Percentiles rank a stretch among this genome's conserved stretches.
Evolutionary conservation across 2,888 invertebrate species (phyloP).

Genomic region (Encarsia formosa): DNA sequence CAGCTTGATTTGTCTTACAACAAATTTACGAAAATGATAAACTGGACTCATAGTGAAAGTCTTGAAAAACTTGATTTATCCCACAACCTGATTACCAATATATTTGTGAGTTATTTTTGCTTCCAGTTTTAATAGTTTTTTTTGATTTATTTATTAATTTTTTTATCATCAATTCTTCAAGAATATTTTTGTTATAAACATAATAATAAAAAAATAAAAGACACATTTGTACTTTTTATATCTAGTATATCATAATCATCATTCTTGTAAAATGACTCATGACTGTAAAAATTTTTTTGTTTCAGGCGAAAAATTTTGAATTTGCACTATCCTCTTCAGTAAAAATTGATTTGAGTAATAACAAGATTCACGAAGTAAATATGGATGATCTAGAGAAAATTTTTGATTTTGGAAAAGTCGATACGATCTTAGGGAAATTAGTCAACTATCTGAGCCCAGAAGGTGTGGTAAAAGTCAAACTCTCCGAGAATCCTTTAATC

Average conservation of each 20-base stretch:
- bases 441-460: too few species aligned
- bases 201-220: too few species aligned
- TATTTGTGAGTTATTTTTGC: conserved; percentile 60
- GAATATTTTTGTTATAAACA: too few species aligned
- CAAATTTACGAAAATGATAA: conserved; percentile 59
- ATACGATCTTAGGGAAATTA: too few species aligned
- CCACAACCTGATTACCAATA: conserved; percentile 58
- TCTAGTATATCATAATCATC: neutral
- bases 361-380: conserved; percentile 50
- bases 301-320: conserved; percentile 34
- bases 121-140: too few species aligned
- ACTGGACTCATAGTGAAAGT: conserved; percentile 58
- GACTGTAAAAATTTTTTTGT: too few species aligned
- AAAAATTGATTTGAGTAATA: conserved; percentile 55
- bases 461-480: conserved; percentile 48
- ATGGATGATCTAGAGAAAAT: conserved; percentile 8
- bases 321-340: conserved; percentile 43
- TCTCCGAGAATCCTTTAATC: conserved; percentile 59
- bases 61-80: conserved; percentile 65
- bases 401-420: conserved; percentile 24
- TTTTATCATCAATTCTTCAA: too few species aligned
- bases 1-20: conserved; percentile 63
- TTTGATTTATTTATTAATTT: too few species aligned
- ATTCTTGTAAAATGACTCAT: too few species aligned
- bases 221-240: too few species aligned